Evolutionary conservation across 2,888 invertebrate genomes (phyloP).

Genomic region (Caprella mutica): DNA sequence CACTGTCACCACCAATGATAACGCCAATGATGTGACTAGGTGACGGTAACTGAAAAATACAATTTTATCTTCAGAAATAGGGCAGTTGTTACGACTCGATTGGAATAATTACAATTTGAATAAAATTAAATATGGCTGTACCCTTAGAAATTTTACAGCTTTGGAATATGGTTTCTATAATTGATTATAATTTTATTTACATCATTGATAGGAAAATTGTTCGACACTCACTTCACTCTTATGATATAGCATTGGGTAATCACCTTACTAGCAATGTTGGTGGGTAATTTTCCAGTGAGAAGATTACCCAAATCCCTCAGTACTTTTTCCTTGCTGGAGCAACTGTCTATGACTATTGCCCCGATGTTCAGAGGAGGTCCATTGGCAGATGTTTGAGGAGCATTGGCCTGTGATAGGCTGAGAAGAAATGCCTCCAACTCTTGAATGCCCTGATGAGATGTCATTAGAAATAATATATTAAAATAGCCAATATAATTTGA

Average conservation of each 20-base stretch:
- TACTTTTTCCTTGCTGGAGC: conserved; percentile 25
- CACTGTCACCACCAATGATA: conserved; percentile 19
- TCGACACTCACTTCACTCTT: too few relatives aligned
- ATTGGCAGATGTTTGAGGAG: too few relatives aligned
- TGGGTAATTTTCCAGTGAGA: conserved; percentile 22
- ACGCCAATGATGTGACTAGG: conserved; percentile 22
- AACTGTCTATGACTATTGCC: conserved; percentile 25
- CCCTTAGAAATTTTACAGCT: too few relatives aligned
- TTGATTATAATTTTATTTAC: too few relatives aligned
- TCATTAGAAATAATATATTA: not conserved
- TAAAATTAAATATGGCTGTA: too few relatives aligned
- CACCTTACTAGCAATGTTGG: too few relatives aligned
- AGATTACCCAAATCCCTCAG: conserved; percentile 29
- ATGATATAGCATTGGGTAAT: too few relatives aligned
- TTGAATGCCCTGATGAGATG: conserved; percentile 23
- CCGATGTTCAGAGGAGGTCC: conserved; percentile 15
- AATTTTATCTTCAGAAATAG: not conserved
- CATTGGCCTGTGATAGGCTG: conserved; percentile 18
- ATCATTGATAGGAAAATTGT: too few relatives aligned
- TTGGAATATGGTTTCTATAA: too few relatives aligned
- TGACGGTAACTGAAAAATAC: conserved; percentile 20
- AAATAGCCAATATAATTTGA: too few relatives aligned
- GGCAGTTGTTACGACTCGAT: too few relatives aligned
- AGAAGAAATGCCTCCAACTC: conserved; percentile 31
- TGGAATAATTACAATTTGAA: too few relatives aligned